Evolutionary conservation across 2,113 vertebrate genomes (phyloP).

Genomic region (Anhinga rufa): DNA sequence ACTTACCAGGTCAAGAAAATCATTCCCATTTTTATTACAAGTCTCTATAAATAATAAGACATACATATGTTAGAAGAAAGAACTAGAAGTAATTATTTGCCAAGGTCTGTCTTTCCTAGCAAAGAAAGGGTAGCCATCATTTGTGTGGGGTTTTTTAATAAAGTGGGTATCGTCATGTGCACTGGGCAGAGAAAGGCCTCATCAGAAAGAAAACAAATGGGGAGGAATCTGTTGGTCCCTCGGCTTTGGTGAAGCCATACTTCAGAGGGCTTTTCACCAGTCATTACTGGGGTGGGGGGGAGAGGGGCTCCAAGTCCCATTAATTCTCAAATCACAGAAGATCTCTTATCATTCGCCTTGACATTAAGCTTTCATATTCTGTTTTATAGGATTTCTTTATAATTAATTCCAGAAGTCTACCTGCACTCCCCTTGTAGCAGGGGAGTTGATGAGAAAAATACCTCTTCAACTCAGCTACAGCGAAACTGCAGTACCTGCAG

Average conservation of each 20-base stretch:
- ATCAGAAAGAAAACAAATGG: background rate
- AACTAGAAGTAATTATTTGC: conserved; percentile 6
- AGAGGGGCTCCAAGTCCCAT: background rate
- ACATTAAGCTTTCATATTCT: background rate
- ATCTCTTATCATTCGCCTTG: background rate
- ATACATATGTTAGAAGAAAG: background rate
- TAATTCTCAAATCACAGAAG: background rate
- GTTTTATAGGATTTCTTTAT: background rate
- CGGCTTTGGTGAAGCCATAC: background rate
- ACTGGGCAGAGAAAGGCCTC: background rate
- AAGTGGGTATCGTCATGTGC: background rate
- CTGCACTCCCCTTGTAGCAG: background rate
- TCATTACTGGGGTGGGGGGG: background rate
- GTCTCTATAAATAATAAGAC: conserved; percentile 27
- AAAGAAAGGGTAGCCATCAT: background rate
- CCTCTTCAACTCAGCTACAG: background rate
- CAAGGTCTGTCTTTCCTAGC: background rate
- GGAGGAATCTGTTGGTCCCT: background rate
- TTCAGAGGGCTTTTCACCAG: background rate
- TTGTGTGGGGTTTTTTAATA: background rate
- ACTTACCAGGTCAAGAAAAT: background rate
- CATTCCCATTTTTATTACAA: conserved; percentile 10
- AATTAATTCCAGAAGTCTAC: conserved; percentile 25
- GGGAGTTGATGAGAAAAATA: background rate
- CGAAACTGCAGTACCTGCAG: background rate